Base-by-base conservation (phyloP, 1,140 invertebrate species). In the Cyclargus thomasi region DNA sequence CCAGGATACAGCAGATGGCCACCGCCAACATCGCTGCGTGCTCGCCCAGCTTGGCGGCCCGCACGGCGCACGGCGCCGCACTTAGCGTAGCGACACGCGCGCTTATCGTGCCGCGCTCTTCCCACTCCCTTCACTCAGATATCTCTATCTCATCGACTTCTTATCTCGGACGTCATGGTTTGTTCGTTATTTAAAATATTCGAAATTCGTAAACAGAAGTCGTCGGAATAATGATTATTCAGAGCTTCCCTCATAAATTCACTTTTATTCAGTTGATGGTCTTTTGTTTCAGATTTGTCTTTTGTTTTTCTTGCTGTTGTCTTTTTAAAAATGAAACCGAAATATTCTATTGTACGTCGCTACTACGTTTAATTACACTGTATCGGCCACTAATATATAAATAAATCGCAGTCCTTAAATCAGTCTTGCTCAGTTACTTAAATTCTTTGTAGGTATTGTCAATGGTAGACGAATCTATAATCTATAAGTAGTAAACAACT, bases 1-100 rank as follows among this genome's bases (percentile, higher is more conserved):
- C 94, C 67, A 95, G 90, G 74, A 95, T 94, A 86, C 94, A 95
- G 88, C 94, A 95, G 73, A 95, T 95, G 76, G 94, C 95, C 71
- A 95, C 94, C 23, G 94, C 94, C 73, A 95, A 94, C 95, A 95
- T 95, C 71, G 91, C 88, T 72, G 87, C 85, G 86, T 91, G 90
- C 70, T 90, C 88, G 82, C 90, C 90, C 90, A 91, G 89, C 78
- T 88, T 90, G 86, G 74, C 74, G 77, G 77, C 70, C 62, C 65
- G 74, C 77, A 81, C 78, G 72, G 82, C 84, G 78, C 81, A 76
- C 65, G 72, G 63, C 36, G 63, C 36, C 76, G 79, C 77, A 81
- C 87, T 59, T 20, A 18, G 20, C 18, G 18, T 20, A 75, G 78
- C 77, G 68, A 80, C 79, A 75, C 76, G 18, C 68, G 78, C 78